phyloP scores from a whole-genome alignment of 2,113 vertebrate genomes.

The Mus pahari region DNA sequence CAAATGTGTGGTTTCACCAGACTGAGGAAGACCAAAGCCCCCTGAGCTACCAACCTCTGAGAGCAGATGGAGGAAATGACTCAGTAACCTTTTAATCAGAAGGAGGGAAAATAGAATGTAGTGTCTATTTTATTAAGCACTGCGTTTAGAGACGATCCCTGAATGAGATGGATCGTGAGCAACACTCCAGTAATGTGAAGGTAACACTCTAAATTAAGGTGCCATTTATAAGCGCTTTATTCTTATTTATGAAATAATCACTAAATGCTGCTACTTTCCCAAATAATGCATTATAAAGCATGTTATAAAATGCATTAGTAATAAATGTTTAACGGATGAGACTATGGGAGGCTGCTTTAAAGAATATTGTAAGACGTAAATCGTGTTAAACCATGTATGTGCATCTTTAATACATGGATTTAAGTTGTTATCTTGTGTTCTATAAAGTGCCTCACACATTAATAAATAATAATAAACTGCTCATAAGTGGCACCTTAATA shows the following conservation, averaged over 20 bases:
- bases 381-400: slow-evolving; percentile 89
- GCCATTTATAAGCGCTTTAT: slow-evolving; percentile 88
- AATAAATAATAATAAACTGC: slow-evolving; percentile 90
- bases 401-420: slow-evolving; percentile 91
- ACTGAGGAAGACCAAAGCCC: slow-evolving; percentile 31
- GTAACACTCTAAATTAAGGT: slow-evolving; percentile 90
- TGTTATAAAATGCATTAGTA: slow-evolving; percentile 91
- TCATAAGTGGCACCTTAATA: slow-evolving; percentile 89
- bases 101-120: slow-evolving; percentile 84
- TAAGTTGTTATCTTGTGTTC: slow-evolving; percentile 88
- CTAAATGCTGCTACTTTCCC: slow-evolving; percentile 88
- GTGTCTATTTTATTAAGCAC: slow-evolving; percentile 88
- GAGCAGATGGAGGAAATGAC: slow-evolving; percentile 82
- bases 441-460: slow-evolving; percentile 88
- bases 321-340: slow-evolving; percentile 89
- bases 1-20: slow-evolving; percentile 74
- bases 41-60: slow-evolving; percentile 75
- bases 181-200: slow-evolving; percentile 85
- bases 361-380: slow-evolving; percentile 88
- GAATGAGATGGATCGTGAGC: slow-evolving; percentile 86
- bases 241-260: slow-evolving; percentile 91
- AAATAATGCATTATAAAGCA: slow-evolving; percentile 89
- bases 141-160: slow-evolving; percentile 86
- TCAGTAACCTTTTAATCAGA: slow-evolving; percentile 88
- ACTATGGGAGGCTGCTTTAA: slow-evolving; percentile 88